These are phyloP conservation scores for Athene cunicularia DNA, from an alignment of 2,113 vertebrate genomes.

Conservation along the genomic window DNA sequence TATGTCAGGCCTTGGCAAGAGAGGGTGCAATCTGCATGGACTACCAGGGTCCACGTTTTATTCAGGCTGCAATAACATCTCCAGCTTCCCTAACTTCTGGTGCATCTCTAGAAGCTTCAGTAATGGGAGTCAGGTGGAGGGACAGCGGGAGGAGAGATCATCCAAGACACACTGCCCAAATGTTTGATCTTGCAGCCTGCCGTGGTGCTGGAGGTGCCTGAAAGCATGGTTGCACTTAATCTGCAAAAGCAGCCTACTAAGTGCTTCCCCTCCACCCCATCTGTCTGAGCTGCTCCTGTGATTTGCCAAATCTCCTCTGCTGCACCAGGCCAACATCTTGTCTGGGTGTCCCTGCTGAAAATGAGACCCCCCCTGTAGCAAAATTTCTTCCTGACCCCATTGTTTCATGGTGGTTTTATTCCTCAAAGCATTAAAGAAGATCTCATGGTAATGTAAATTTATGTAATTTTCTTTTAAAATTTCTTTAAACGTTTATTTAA, in stretches of 20 bases:
- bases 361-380: neutral
- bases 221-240: fast-evolving
- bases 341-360: neutral
- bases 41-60: neutral
- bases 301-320: neutral
- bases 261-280: fast-evolving
- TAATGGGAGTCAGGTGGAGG: neutral
- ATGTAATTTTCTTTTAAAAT: neutral
- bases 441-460: neutral
- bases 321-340: fast-evolving
- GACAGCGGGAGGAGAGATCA: neutral
- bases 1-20: neutral
- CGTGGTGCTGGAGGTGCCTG: neutral
- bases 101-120: neutral
- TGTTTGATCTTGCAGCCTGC: neutral
- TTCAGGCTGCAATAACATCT: neutral
- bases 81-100: neutral
- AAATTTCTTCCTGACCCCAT: neutral
- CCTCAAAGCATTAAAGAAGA: neutral
- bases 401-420: neutral
- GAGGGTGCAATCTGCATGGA: neutral
- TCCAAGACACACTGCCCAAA: fast-evolving
- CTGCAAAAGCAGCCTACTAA: neutral
- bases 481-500: neutral
- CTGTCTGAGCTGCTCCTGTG: neutral